Evolutionary conservation across 2,113 vertebrate genomes (phyloP).

Genomic region (Trematocara macrostoma): DNA sequence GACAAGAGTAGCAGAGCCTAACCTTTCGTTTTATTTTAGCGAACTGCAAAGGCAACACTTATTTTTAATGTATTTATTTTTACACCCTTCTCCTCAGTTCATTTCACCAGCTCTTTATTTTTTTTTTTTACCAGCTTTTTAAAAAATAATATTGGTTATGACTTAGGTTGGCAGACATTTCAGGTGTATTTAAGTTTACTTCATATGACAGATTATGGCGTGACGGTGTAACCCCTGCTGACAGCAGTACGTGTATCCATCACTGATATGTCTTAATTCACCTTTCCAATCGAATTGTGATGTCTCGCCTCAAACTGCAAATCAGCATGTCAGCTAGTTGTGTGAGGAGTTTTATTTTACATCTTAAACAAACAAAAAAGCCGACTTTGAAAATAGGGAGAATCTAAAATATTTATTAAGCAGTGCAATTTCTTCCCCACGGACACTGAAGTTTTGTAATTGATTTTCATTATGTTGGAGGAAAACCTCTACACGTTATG

Average conservation of each 20-base stretch:
- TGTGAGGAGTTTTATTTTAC: neutral
- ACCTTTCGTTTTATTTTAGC: neutral
- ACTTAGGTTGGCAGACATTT: conserved; percentile 29
- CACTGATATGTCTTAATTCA: conserved; percentile 84
- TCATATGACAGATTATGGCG: conserved; percentile 26
- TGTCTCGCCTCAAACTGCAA: neutral
- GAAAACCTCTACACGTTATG: neutral
- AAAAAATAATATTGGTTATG: neutral
- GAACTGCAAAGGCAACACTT: neutral
- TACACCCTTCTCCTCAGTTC: neutral
- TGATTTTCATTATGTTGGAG: neutral
- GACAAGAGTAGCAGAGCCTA: neutral
- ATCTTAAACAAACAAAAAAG: neutral
- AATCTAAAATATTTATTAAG: neutral
- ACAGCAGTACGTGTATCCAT: conserved; percentile 79
- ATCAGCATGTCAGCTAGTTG: neutral
- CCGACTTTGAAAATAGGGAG: neutral
- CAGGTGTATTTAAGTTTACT: conserved; percentile 35
- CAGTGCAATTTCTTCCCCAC: neutral
- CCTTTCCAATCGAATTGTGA: conserved; percentile 75
- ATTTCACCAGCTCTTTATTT: neutral
- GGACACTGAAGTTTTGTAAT: neutral
- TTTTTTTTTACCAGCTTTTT: neutral
- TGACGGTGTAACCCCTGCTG: conserved; percentile 53
- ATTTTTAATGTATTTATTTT: neutral